Evolutionary conservation across 1,140 invertebrate genomes (phyloP).

Genomic region (Heliconius melpomene): DNA sequence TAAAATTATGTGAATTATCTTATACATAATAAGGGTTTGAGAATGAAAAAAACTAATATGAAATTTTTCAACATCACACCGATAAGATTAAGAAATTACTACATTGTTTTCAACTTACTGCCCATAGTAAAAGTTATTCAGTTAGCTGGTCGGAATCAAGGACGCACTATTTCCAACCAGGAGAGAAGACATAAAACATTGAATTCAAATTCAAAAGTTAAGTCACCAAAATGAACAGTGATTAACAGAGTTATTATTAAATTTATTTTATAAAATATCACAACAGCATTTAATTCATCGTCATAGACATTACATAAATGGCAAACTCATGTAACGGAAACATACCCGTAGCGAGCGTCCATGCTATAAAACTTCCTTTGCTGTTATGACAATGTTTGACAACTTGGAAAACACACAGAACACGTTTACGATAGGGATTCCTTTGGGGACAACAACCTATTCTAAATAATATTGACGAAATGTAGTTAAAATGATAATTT

Average conservation of each 20-base stretch:
- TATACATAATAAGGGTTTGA: too few species aligned
- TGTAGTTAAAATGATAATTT: background rate
- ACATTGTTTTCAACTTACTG: too few species aligned
- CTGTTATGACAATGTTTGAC: slow-evolving; percentile 34
- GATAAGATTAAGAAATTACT: too few species aligned
- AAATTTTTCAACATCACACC: too few species aligned
- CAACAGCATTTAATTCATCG: background rate
- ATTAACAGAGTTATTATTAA: background rate
- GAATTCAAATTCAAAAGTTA: too few species aligned
- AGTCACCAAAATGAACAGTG: background rate
- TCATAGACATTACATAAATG: background rate
- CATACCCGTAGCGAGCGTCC: slow-evolving; percentile 12
- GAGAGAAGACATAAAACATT: too few species aligned
- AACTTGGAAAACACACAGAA: slow-evolving; percentile 19
- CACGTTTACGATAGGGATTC: slow-evolving; percentile 20
- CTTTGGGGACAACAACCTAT: background rate
- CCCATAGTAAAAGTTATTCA: too few species aligned
- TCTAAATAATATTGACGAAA: slow-evolving; percentile 6
- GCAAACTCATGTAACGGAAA: slow-evolving; percentile 27
- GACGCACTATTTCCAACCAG: too few species aligned
- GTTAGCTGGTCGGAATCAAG: too few species aligned
- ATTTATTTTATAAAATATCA: background rate
- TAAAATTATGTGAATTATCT: too few species aligned
- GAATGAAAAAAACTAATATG: too few species aligned
- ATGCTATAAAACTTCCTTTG: slow-evolving; percentile 16